phyloP scores from a whole-genome alignment of 92 coral and sea anemone species.

The Virgularia gustaviana region DNA sequence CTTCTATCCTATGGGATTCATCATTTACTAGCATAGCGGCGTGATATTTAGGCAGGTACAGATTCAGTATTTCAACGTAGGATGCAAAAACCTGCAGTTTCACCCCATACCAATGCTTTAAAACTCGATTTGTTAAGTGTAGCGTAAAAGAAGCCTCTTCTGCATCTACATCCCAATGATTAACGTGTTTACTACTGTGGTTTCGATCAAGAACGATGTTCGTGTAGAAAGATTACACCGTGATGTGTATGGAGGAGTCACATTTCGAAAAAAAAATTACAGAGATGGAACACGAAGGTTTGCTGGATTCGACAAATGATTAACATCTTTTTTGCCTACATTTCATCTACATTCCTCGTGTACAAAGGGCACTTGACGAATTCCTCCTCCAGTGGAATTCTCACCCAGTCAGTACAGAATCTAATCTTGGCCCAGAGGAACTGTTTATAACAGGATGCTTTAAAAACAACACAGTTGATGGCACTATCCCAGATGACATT shows the following conservation, averaged over 20 bases:
- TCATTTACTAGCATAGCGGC: too few relatives aligned
- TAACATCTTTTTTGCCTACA: neutral
- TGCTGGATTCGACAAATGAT: neutral
- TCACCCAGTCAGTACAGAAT: neutral
- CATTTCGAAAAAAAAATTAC: constrained; percentile 13
- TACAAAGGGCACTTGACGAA: neutral
- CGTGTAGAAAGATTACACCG: constrained; percentile 36
- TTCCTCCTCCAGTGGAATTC: neutral
- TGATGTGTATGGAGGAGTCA: constrained; percentile 44
- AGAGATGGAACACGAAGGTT: constrained; percentile 6
- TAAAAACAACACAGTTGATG: neutral
- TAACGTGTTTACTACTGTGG: too few relatives aligned
- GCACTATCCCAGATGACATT: neutral
- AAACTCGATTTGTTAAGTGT: too few relatives aligned
- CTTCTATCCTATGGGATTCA: too few relatives aligned
- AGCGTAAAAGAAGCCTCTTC: too few relatives aligned
- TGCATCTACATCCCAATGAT: too few relatives aligned
- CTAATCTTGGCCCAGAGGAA: constrained; percentile 12
- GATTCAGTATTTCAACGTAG: too few relatives aligned
- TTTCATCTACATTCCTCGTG: neutral
- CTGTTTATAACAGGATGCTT: neutral
- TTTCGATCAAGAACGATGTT: neutral
- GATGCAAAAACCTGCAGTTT: too few relatives aligned
- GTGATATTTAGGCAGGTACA: too few relatives aligned
- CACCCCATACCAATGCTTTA: too few relatives aligned